Conservation (phyloP, 2,113 vertebrate species). For the Leptocoma aspasia region DNA sequence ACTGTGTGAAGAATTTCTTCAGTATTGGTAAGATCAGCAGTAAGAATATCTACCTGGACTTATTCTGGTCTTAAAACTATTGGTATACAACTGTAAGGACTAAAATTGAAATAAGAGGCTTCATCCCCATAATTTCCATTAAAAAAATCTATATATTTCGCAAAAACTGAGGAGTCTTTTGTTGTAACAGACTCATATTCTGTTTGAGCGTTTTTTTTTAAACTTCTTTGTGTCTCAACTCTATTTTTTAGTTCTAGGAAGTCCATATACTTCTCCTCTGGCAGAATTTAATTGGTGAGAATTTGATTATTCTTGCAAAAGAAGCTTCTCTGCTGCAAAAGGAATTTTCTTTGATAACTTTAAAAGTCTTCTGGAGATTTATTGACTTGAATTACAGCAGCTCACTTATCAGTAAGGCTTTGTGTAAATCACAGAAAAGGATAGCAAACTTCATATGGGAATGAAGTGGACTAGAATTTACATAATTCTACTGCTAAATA, state of each 20-base stretch:
- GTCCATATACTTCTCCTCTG: not conserved
- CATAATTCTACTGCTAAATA: not conserved
- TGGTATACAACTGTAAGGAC: not conserved
- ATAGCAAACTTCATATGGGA: not conserved
- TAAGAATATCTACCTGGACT: not conserved
- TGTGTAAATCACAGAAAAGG: not conserved
- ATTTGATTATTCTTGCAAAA: not conserved
- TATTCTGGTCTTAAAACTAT: not conserved
- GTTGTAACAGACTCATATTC: not conserved
- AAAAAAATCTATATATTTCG: not conserved
- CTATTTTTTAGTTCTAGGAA: not conserved
- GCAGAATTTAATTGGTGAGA: not conserved
- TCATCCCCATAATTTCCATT: not conserved
- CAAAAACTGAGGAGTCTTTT: not conserved
- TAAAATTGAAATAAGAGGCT: not conserved
- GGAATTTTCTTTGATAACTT: not conserved
- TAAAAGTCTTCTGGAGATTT: not conserved
- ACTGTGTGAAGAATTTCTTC: not conserved
- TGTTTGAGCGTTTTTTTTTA: not conserved
- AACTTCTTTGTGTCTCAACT: not conserved
- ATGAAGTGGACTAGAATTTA: not conserved
- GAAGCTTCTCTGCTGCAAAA: not conserved
- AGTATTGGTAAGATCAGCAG: not conserved
- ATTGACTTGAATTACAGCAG: not conserved
- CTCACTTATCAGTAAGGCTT: not conserved